Evolutionary conservation across 2,888 invertebrate species (phyloP).

Genomic region (Drosophila atroscutellata): DNA sequence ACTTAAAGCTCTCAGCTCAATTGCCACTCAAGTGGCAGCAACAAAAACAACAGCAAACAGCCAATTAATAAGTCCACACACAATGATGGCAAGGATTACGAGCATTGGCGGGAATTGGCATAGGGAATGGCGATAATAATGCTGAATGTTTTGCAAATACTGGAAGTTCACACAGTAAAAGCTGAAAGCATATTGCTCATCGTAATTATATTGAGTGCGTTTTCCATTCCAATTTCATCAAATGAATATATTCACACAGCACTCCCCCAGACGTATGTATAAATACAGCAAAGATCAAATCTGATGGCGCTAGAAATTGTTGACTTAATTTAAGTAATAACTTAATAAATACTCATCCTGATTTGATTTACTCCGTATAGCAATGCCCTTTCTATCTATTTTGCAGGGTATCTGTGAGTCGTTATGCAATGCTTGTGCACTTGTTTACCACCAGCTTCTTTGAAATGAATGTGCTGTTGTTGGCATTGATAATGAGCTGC

Average conservation of each 20-base stretch:
- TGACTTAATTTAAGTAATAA: neutral
- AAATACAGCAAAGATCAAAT: neutral
- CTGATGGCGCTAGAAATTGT: neutral
- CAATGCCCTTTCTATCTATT: neutral
- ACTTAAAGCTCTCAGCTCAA: constrained; percentile 18
- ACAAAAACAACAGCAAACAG: constrained; percentile 34
- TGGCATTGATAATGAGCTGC: constrained; percentile 36
- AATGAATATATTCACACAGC: neutral
- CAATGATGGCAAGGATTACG: constrained; percentile 10
- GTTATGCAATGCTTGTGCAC: neutral
- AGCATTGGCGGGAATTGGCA: constrained; percentile 21
- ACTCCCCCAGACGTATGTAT: neutral
- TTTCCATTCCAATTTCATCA: neutral
- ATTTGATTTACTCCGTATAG: neutral
- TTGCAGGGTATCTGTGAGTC: constrained; percentile 7
- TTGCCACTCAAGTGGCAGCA: constrained; percentile 54
- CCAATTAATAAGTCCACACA: constrained; percentile 32
- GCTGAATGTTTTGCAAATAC: constrained; percentile 4
- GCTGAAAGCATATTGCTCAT: constrained; percentile 16
- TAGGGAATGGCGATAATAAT: neutral
- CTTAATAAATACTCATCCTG: neutral
- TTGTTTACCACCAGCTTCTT: constrained; percentile 15
- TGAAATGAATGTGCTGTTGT: neutral
- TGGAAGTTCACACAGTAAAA: constrained; percentile 7
- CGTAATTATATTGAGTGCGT: constrained; percentile 9